Percentiles rank a stretch among this genome's conserved stretches.
Conservation (phyloP, 2,888 invertebrate genomes). For the Agrochola lychnidis region DNA sequence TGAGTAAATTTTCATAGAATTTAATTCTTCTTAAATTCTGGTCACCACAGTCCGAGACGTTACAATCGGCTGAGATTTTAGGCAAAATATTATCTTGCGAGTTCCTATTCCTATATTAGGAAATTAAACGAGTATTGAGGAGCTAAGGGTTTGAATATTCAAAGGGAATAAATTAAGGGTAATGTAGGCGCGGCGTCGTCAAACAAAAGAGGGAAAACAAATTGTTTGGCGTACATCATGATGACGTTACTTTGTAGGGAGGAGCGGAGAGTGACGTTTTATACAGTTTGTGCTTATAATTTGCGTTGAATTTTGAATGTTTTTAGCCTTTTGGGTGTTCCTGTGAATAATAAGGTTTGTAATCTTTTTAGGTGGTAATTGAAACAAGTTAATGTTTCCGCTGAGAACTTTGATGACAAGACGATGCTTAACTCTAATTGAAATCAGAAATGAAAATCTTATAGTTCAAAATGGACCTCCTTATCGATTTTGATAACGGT, state of each 20-base stretch:
- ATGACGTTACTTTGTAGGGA: constrained; percentile 34
- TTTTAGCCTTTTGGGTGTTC: constrained; percentile 9
- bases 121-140: constrained; percentile 88
- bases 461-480: no score
- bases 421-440: neutral
- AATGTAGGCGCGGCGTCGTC: constrained; percentile 73
- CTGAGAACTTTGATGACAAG: no score
- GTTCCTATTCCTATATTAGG: constrained; percentile 85
- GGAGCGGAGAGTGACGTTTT: constrained; percentile 22
- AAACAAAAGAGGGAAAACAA: constrained; percentile 77
- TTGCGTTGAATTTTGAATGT: constrained; percentile 35
- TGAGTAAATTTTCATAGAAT: neutral
- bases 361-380: constrained; percentile 5
- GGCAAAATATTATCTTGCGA: constrained; percentile 84
- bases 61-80: constrained; percentile 82
- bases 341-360: constrained; percentile 17
- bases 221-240: constrained; percentile 73
- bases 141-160: constrained; percentile 88
- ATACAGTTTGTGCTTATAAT: constrained; percentile 41
- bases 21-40: constrained; percentile 24
- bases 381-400: neutral
- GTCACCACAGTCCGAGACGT: constrained; percentile 73
- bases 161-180: constrained; percentile 86
- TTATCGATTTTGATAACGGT: no score
- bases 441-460: neutral